phyloP scores from a whole-genome alignment of 2,888 invertebrate species.

The Balanococcus diminutus region DNA sequence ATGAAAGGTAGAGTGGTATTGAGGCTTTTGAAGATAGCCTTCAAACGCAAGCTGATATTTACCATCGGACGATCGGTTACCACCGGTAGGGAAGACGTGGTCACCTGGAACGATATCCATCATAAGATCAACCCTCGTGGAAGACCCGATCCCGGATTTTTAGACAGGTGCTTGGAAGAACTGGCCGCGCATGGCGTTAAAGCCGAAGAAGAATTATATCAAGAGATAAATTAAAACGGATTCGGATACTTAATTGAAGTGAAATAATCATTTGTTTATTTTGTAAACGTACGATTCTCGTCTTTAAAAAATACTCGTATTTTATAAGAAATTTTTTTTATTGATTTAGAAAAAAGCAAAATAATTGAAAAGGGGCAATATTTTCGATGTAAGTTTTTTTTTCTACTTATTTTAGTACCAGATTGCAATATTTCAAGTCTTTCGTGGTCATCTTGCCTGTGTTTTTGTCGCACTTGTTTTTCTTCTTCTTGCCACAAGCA shows the following conservation, averaged over 20 bases:
- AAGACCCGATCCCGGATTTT: slow-evolving; percentile 78
- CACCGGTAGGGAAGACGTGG: slow-evolving; percentile 88
- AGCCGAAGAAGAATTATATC: slow-evolving; percentile 59
- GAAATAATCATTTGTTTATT: neutral
- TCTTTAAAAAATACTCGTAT: neutral
- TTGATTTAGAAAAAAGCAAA: neutral
- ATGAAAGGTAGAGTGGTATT: slow-evolving; percentile 70
- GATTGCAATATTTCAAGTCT: neutral
- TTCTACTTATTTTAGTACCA: neutral
- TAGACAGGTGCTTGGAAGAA: slow-evolving; percentile 70
- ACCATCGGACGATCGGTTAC: slow-evolving; percentile 86
- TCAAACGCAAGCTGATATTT: slow-evolving; percentile 83
- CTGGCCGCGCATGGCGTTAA: slow-evolving; percentile 67
- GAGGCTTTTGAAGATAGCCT: slow-evolving; percentile 77
- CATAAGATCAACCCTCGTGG: slow-evolving; percentile 80
- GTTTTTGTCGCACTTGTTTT: neutral
- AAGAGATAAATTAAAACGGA: slow-evolving; percentile 38
- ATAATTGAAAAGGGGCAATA: neutral
- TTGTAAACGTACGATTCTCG: neutral
- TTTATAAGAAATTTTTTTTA: neutral
- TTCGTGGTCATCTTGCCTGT: neutral
- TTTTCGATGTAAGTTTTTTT: neutral
- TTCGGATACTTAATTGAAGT: neutral
- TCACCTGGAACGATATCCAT: slow-evolving; percentile 89
- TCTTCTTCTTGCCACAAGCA: neutral